Base-by-base conservation (phyloP, 2,888 invertebrate species). In the Trachelus stipa region DNA sequence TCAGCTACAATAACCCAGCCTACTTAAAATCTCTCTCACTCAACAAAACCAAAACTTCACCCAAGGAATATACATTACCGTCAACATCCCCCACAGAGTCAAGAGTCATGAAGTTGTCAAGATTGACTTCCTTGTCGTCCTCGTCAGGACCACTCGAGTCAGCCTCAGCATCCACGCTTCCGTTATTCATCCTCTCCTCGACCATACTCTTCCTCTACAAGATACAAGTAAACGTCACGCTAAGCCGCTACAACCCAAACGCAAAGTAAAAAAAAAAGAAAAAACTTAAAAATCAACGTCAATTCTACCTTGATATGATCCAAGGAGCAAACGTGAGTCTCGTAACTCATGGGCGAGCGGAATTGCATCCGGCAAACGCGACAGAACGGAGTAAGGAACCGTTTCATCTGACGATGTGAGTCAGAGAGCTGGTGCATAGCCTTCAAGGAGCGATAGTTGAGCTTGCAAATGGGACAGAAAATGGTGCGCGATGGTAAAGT, bases 41-140 rank as follows among this genome's bases (percentile, higher is more conserved):
- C 56, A 2, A 56, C 1, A 6, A 56, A 9, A 2, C 9, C 56
- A 6, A 15, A 56, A 9, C 9, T 0, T 56, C 56, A 9, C 56
- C 23, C 56, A 15, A 56, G 56, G 56, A 56, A 56, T 23, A 0
- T 31, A 31, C 15, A 6, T 92, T 92, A 94, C 95, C 96, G 91
- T 96, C 96, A 34, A 96, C 96, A 91, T 96, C 96, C 11, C 97
- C 97, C 40, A 97, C 96, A 4, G 97, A 97, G 91, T 97, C 97
- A n/a, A 97, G 94, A 0, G 97, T 97, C 93, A 96, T 96, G 88
- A 97, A 97, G 88, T 96, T 96, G 83, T 96, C 96, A 83, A 97
- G 92, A 92, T 96, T 96, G 6, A 96, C 94, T 89, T 95, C 95
- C 91, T 95, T 95, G 37, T 90, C 90, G 74, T 94, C 94, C 83